Conservation (phyloP, 53 echinoderm and acorn worm species). For the Henricia sp. region DNA sequence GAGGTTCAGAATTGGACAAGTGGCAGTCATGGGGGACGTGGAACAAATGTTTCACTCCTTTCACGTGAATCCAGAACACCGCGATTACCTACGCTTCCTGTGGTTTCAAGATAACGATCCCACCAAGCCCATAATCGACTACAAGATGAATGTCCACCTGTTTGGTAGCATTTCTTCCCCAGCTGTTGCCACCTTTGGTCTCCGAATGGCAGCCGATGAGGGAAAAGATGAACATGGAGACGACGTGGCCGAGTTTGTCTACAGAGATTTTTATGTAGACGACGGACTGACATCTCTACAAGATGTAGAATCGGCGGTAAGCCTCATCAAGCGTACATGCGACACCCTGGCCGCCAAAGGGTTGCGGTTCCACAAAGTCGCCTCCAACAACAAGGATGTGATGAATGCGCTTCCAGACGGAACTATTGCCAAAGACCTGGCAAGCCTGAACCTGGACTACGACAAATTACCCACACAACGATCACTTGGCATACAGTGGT, state of each 20-base stretch:
- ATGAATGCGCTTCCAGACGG: slow-evolving; percentile 24
- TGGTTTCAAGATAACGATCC: slow-evolving; percentile 68
- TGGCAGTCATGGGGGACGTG: slow-evolving; percentile 69
- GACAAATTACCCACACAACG: slow-evolving; percentile 12
- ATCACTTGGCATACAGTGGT: slow-evolving; percentile 49
- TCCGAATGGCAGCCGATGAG: slow-evolving; percentile 61
- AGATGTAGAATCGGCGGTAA: neutral
- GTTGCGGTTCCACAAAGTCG: slow-evolving; percentile 66
- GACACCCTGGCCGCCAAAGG: slow-evolving; percentile 33
- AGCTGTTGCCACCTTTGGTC: slow-evolving; percentile 67
- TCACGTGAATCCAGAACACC: slow-evolving; percentile 61
- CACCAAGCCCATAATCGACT: slow-evolving; percentile 28
- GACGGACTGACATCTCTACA: slow-evolving; percentile 53
- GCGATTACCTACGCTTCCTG: slow-evolving; percentile 59
- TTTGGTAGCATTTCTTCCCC: slow-evolving; percentile 66
- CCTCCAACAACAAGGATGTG: slow-evolving; percentile 60
- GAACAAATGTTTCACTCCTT: slow-evolving; percentile 80
- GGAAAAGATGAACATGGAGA: neutral
- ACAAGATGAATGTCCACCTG: slow-evolving; percentile 48
- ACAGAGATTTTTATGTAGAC: slow-evolving; percentile 71
- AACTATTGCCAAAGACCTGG: slow-evolving; percentile 38
- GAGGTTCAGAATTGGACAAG: slow-evolving; percentile 57
- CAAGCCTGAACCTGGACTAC: slow-evolving; percentile 21
- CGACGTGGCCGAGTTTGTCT: neutral
- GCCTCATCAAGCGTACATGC: slow-evolving; percentile 10